Percentiles rank a stretch among this genome's conserved stretches.
Conservation (phyloP, 2,113 vertebrate genomes). For the Poecile atricapillus region DNA sequence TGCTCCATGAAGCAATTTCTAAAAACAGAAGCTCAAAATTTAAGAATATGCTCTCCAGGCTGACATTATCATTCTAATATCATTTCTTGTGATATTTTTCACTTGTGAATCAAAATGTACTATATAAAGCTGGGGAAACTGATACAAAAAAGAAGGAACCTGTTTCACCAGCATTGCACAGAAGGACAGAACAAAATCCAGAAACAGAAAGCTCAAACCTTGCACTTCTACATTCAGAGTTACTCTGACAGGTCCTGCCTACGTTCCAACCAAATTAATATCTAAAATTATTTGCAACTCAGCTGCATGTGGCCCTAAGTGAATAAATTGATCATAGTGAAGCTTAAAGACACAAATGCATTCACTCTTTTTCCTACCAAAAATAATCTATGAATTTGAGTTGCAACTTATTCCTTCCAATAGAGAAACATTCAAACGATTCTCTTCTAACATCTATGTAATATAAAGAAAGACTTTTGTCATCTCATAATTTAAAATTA, state of each 20-base stretch:
- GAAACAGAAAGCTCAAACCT: not conserved
- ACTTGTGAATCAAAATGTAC: not conserved
- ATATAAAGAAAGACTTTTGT: not conserved
- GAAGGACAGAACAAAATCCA: not conserved
- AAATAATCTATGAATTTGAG: not conserved
- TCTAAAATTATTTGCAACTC: not conserved
- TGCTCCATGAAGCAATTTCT: slow-evolving; percentile 4
- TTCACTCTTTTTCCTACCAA: not conserved
- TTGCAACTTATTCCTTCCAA: not conserved
- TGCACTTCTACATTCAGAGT: not conserved
- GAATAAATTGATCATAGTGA: not conserved
- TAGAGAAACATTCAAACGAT: not conserved
- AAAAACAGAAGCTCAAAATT: slow-evolving; percentile 25
- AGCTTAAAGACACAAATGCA: not conserved
- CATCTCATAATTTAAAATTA: not conserved
- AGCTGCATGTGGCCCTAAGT: not conserved
- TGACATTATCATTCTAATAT: not conserved
- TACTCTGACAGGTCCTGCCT: not conserved
- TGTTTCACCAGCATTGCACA: not conserved
- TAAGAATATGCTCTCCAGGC: not conserved
- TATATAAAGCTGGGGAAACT: not conserved
- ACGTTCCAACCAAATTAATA: not conserved
- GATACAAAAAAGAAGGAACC: not conserved
- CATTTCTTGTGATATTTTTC: not conserved
- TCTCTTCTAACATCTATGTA: not conserved